These are phyloP conservation scores for Nesoenas mayeri DNA, from an alignment of 2,113 vertebrate species.

Conservation along the genomic window DNA sequence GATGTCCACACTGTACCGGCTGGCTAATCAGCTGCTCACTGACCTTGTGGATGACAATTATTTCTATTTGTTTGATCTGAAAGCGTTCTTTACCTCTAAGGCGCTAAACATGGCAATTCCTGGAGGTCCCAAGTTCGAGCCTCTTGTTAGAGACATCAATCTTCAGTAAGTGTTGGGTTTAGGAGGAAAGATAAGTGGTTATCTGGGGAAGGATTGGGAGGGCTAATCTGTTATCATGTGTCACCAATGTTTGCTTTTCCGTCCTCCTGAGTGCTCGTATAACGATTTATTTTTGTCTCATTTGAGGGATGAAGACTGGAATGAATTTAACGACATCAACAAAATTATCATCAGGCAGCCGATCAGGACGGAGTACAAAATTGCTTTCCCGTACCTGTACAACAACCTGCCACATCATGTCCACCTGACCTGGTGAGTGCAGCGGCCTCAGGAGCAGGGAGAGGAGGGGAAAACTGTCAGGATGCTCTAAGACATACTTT, in stretches of 20 bases:
- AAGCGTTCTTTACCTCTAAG: slow-evolving; percentile 98
- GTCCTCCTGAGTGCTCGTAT: rapidly evolving
- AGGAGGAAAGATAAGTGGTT: not conserved
- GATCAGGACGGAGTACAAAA: slow-evolving; percentile 98
- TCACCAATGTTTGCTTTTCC: not conserved
- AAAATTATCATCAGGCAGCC: slow-evolving; percentile 99
- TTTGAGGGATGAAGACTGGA: slow-evolving; percentile 97
- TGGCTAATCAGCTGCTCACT: slow-evolving; percentile 97
- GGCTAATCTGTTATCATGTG: not conserved
- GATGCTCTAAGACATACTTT: not conserved
- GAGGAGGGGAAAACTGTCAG: not conserved
- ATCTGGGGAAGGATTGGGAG: not conserved
- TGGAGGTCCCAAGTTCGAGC: slow-evolving; percentile 97
- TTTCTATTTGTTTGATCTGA: slow-evolving; percentile 97
- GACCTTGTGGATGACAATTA: slow-evolving; percentile 97
- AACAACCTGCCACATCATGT: slow-evolving; percentile 98
- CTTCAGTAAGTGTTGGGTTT: slow-evolving; percentile 86
- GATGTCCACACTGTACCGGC: slow-evolving; percentile 98
- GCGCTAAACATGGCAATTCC: slow-evolving; percentile 99
- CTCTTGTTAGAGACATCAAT: slow-evolving; percentile 96
- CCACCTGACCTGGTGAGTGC: slow-evolving; percentile 95
- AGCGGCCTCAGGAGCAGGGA: not conserved
- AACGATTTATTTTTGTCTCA: not conserved
- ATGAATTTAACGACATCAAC: slow-evolving; percentile 99
- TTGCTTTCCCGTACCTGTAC: slow-evolving; percentile 96